Conservation (phyloP, 2,113 vertebrate species). For the Odocoileus virginianus region DNA sequence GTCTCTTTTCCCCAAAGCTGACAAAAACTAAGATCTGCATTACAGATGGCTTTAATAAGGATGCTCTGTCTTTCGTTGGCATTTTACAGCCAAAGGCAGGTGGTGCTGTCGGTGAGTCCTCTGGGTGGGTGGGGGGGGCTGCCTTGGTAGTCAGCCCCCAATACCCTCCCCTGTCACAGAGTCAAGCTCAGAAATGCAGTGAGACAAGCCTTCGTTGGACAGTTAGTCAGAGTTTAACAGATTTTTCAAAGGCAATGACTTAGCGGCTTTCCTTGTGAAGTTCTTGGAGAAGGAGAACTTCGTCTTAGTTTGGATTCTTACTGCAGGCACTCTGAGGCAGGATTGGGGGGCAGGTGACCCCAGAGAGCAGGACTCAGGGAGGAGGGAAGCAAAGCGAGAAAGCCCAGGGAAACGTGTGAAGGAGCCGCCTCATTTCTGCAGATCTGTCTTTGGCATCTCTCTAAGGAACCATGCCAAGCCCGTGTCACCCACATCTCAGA, state of each 20-base stretch:
- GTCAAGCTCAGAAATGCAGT: neutral
- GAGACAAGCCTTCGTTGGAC: neutral
- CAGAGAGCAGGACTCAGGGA: neutral
- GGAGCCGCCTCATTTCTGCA: neutral
- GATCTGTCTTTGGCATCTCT: neutral
- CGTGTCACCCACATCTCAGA: neutral
- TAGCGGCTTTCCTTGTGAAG: neutral
- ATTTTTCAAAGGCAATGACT: neutral
- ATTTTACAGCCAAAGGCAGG: neutral
- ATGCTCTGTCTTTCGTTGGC: neutral
- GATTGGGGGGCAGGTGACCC: neutral
- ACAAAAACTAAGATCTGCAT: neutral
- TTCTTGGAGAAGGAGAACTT: neutral
- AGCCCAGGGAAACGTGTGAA: neutral
- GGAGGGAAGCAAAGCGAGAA: neutral
- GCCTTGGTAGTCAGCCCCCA: neutral
- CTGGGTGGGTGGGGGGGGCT: neutral
- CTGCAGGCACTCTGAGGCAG: neutral
- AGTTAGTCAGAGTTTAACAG: neutral
- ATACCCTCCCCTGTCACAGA: neutral
- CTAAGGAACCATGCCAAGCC: neutral
- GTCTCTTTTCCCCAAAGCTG: slow-evolving; percentile 3
- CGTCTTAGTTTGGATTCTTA: neutral
- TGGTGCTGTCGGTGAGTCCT: neutral
- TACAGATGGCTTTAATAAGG: slow-evolving; percentile 18